Evolutionary conservation across 2,888 invertebrate species (phyloP).

Genomic region (Zygaena filipendulae): DNA sequence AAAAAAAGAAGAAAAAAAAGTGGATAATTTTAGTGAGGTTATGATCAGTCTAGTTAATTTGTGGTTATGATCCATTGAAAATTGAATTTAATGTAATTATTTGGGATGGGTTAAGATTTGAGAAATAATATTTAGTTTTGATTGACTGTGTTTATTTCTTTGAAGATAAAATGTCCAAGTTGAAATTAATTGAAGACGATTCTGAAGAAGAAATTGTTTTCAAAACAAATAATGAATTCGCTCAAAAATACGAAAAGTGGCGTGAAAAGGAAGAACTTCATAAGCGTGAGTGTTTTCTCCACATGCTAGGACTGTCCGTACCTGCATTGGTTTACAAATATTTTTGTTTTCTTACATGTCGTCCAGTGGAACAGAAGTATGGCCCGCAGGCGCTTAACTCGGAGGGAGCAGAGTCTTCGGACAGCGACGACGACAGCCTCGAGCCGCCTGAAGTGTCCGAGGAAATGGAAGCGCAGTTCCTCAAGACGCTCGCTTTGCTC

Average conservation of each 20-base stretch:
- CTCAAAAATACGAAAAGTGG: conserved; percentile 85
- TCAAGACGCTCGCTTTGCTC: conserved; percentile 84
- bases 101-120: too few relatives aligned
- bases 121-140: too few relatives aligned
- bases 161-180: too few relatives aligned
- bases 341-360: conserved; percentile 4
- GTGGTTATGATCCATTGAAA: too few relatives aligned
- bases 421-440: conserved; percentile 74
- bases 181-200: conserved; percentile 65
- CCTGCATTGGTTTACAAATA: too few relatives aligned
- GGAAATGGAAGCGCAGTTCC: conserved; percentile 85
- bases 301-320: too few relatives aligned
- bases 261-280: conserved; percentile 88
- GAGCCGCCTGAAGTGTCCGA: conserved; percentile 67
- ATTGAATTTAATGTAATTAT: too few relatives aligned
- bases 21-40: too few relatives aligned
- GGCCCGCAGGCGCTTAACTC: conserved; percentile 65
- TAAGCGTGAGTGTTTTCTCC: conserved; percentile 79
- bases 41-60: too few relatives aligned
- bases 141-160: too few relatives aligned
- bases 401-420: conserved; percentile 54
- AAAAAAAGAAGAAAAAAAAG: too few relatives aligned
- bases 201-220: conserved; percentile 67
- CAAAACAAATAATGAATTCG: conserved; percentile 82
- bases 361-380: conserved; percentile 79